These are phyloP conservation scores for Argynnis bischoffii DNA, from an alignment of 2,888 invertebrate species.

Conservation along the genomic window DNA sequence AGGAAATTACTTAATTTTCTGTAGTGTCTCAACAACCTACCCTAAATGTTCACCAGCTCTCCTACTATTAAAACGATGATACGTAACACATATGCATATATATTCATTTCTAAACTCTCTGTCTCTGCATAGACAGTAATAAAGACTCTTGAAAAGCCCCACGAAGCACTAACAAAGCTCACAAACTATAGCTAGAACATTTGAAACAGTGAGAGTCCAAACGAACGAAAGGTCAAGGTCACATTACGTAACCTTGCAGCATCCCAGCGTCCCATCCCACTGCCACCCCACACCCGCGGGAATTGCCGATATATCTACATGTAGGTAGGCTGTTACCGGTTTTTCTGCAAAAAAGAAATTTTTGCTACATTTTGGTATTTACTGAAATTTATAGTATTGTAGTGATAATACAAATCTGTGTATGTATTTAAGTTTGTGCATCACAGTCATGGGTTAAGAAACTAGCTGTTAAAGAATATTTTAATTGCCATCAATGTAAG, in stretches of 20 bases:
- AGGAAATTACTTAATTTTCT: no score
- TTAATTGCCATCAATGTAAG: not conserved
- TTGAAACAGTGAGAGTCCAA: slow-evolving; percentile 21
- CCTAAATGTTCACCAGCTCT: no score
- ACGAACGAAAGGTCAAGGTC: slow-evolving; percentile 52
- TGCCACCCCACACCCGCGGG: not conserved
- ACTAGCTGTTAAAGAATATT: not conserved
- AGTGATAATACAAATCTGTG: no score
- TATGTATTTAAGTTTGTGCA: no score
- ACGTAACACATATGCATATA: not conserved
- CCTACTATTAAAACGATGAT: not conserved
- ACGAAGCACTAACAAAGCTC: slow-evolving; percentile 9
- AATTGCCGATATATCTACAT: slow-evolving; percentile 2
- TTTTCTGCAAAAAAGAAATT: not conserved
- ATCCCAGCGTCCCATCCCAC: slow-evolving; percentile 37
- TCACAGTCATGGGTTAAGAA: no score
- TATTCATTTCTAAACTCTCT: not conserved
- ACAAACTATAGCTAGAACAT: slow-evolving; percentile 12
- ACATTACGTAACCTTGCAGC: slow-evolving; percentile 52
- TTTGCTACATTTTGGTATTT: not conserved
- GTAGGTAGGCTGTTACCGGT: not conserved
- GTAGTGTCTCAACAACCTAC: no score
- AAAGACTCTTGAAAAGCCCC: slow-evolving; percentile 7
- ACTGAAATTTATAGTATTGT: not conserved
- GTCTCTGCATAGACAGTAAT: slow-evolving; percentile 4